Conservation (phyloP, 2,888 invertebrate genomes). For the Pediacus dermestoides region DNA sequence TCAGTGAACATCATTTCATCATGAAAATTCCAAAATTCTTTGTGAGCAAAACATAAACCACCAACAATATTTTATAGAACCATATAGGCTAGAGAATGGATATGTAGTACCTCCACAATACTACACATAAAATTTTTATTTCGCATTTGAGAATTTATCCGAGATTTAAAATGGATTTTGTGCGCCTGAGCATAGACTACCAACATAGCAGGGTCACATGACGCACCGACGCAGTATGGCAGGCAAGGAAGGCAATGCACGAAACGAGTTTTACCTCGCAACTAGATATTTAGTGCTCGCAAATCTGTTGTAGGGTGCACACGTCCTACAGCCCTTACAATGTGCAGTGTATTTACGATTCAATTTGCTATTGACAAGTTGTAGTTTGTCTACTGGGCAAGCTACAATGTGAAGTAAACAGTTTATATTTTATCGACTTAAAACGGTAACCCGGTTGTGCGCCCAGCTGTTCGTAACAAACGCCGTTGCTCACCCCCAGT, state of each 20-base stretch:
- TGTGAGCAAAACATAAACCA: no score
- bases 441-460: no score
- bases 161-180: constrained; percentile 16
- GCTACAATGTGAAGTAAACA: no score
- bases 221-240: constrained; percentile 49
- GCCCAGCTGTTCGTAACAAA: no score
- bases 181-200: constrained; percentile 35
- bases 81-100: no score
- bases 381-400: no score
- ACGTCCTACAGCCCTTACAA: constrained; percentile 14
- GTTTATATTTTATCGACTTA: no score
- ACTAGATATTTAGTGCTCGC: constrained; percentile 27
- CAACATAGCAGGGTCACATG: constrained; percentile 44
- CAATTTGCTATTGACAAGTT: constrained; percentile 11
- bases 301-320: constrained; percentile 16
- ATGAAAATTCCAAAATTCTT: no score
- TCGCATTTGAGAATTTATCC: constrained; percentile 22
- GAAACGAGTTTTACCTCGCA: constrained; percentile 22
- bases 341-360: constrained; percentile 19
- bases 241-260: constrained; percentile 23
- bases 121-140: constrained; percentile 7
- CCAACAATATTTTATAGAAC: no score
- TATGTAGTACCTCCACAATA: no score
- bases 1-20: no score
- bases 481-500: no score